A percentile compares a stretch with the other conserved stretches of the same genome.
Conservation (phyloP, 2,113 vertebrate genomes). For the Sturnus vulgaris region DNA sequence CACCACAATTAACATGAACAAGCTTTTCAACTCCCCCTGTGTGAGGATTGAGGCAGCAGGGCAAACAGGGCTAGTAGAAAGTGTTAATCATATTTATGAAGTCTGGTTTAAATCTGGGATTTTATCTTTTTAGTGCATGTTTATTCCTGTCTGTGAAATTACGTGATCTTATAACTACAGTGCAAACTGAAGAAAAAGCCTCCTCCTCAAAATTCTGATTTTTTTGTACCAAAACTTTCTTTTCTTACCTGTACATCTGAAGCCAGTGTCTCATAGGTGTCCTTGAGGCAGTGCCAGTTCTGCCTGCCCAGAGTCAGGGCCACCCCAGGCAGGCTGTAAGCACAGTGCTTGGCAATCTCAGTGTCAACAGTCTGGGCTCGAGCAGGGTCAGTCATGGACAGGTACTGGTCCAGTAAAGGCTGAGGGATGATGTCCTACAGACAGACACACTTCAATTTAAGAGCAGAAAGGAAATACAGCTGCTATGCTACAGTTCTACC, state of each 20-base stretch:
- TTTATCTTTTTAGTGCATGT: accelerated
- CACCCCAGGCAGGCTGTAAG: constrained; percentile 74
- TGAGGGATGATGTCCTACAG: constrained; percentile 76
- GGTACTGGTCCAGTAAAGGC: constrained; percentile 71
- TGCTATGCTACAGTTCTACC: background rate
- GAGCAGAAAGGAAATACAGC: background rate
- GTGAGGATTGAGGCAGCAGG: background rate
- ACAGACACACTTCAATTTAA: background rate
- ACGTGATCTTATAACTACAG: accelerated
- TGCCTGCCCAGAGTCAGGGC: constrained; percentile 73
- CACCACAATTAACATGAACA: background rate
- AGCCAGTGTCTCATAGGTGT: constrained; percentile 67
- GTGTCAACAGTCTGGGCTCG: constrained; percentile 74
- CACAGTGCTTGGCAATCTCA: constrained; percentile 75
- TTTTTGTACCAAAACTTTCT: background rate
- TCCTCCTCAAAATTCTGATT: background rate
- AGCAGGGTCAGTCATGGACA: constrained; percentile 76
- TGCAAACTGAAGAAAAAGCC: background rate
- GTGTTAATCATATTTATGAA: background rate
- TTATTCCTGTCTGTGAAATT: background rate
- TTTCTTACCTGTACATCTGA: constrained; percentile 72
- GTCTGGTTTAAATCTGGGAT: background rate
- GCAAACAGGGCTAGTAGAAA: background rate
- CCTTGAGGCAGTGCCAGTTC: constrained; percentile 79
- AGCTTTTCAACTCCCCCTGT: background rate